Evolutionary conservation across 2,888 invertebrate genomes (phyloP), one percentile per base, ranked within the genome.

Genomic region (Argynnis bischoffii): DNA sequence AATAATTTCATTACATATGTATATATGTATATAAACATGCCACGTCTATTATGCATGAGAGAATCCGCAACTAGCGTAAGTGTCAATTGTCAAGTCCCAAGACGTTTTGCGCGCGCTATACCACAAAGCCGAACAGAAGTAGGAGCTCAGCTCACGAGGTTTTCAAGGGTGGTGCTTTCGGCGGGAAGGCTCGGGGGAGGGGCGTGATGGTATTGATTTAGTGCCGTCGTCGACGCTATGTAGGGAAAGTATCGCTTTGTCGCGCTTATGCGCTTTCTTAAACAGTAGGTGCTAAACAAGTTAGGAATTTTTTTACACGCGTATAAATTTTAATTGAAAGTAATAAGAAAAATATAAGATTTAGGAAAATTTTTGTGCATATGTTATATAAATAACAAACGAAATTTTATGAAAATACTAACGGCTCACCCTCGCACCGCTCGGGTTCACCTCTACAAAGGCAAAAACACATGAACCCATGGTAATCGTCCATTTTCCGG

Each of bases 151-250:
- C 90, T 88, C 90, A 85, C 91, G 91, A 89, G 92, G 88, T 91
- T 92, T 92, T 91, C 92, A 91, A 92, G 92, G 92, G 92, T 90
- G 92, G 92, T 89, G 88, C 92, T 92, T 92, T 91, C 90, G 91
- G 90, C 90, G 90, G 90, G 88, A 90, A 89, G 88, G 85, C 86
- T 74, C 74, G 78, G 78, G 76, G 80, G 79, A 74, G 81, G 83
- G 86, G 87, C 82, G 89, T 91, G 93, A 93, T 92, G 93, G 92
- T 93, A 93, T 93, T 93, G 93, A 93, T 93, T 93, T 93, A 93
- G 92, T 93, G 93, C 93, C 93, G 92, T 92, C 92, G 92, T 92
- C 92, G 92, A 88, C 90, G 89, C 90, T 90, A 90, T 90, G 90
- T 91, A 90, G 85, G 87, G 86, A 84, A 84, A 83, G 83, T 87